These are phyloP conservation scores for Zosterops borbonicus DNA, from an alignment of 2,113 vertebrate species.

Conservation along the genomic window DNA sequence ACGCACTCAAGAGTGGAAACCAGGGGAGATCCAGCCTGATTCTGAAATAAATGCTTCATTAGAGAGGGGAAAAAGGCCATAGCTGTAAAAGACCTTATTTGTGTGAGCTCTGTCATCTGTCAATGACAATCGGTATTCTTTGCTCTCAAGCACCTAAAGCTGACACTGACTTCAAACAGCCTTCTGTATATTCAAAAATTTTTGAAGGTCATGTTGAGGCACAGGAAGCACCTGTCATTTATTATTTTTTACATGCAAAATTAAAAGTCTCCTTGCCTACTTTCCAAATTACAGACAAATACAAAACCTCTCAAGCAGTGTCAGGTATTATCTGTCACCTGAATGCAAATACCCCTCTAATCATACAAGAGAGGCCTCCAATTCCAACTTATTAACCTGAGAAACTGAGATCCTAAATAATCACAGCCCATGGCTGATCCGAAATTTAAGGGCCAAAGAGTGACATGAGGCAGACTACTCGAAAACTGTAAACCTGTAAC, in stretches of 20 bases:
- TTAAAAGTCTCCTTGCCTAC: background rate
- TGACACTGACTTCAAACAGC: background rate
- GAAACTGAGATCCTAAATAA: background rate
- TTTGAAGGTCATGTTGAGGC: background rate
- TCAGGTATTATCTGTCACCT: background rate
- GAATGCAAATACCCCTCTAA: background rate
- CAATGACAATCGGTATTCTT: background rate
- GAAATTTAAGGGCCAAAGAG: background rate
- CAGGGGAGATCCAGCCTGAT: background rate
- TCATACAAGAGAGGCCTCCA: background rate
- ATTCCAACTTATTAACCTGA: background rate
- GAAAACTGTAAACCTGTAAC: background rate
- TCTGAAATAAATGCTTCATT: background rate
- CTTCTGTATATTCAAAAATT: background rate
- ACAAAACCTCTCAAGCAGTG: background rate
- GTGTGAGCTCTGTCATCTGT: background rate
- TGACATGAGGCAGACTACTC: rapidly evolving
- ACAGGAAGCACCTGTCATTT: background rate
- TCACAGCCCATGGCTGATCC: background rate
- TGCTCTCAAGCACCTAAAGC: background rate
- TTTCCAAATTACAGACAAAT: background rate
- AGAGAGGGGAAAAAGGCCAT: background rate
- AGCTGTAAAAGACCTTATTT: background rate
- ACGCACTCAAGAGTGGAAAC: background rate
- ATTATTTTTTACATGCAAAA: background rate